Evolutionary conservation across 2,113 vertebrate species (phyloP).

Genomic region (Neogobius melanostomus): DNA sequence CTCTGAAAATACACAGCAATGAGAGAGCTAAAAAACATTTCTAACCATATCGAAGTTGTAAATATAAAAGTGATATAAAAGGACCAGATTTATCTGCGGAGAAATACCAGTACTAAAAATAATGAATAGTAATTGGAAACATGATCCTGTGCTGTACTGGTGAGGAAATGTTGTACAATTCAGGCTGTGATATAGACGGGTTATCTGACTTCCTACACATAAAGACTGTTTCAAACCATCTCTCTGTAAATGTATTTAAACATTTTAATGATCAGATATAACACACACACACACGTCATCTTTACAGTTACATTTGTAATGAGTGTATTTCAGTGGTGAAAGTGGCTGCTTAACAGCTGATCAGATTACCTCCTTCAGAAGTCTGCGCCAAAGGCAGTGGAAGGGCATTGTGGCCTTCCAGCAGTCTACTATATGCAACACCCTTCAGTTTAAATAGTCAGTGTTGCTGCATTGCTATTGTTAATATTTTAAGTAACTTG

Average conservation of each 20-base stretch:
- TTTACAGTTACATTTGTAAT: conserved; percentile 7
- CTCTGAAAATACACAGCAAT: not conserved
- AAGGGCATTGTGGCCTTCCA: conserved; percentile 57
- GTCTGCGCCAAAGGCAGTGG: conserved; percentile 20
- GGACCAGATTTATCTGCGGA: not conserved
- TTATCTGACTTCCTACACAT: not conserved
- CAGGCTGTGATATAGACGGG: not conserved
- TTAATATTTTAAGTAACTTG: conserved; percentile 27
- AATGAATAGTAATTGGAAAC: not conserved
- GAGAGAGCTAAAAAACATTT: not conserved
- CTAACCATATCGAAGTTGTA: not conserved
- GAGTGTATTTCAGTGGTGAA: conserved; percentile 36
- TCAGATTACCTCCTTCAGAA: conserved; percentile 29
- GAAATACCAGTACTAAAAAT: not conserved
- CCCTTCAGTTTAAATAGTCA: conserved; percentile 35
- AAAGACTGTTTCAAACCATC: not conserved
- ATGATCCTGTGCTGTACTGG: not conserved
- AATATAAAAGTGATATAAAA: not conserved
- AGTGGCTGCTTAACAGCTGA: conserved; percentile 8
- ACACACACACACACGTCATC: not conserved
- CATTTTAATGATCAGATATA: not conserved
- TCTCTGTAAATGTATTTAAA: too few relatives aligned
- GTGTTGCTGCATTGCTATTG: conserved; percentile 26
- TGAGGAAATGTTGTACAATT: not conserved
- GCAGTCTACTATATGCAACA: conserved; percentile 21